These are phyloP conservation scores for Trachymyrmex septentrionalis DNA, from an alignment of 1,140 invertebrate species.

Conservation along the genomic window DNA sequence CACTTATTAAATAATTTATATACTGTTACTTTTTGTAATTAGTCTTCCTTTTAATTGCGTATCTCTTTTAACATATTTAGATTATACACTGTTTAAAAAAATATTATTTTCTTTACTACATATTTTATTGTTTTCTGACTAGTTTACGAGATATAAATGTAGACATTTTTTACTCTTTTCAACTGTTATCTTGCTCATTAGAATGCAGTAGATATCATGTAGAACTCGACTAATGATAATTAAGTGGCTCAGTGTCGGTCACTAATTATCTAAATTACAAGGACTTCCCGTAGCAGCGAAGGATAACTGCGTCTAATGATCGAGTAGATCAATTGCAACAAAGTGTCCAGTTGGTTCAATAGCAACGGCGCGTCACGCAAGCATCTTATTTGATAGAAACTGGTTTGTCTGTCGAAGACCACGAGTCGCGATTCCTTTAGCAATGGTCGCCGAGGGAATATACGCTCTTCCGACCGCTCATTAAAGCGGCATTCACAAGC, in stretches of 20 bases:
- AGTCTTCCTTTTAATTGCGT: not conserved
- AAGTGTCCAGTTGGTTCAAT: constrained; percentile 31
- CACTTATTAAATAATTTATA: not conserved
- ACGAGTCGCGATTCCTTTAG: constrained; percentile 38
- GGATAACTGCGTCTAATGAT: constrained; percentile 29
- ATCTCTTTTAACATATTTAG: not conserved
- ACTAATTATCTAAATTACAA: constrained; percentile 54
- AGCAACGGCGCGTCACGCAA: constrained; percentile 21
- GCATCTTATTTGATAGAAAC: constrained; percentile 34
- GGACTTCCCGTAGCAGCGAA: constrained; percentile 4
- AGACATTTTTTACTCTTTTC: not conserved
- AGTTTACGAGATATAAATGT: not conserved
- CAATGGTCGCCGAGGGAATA: not conserved
- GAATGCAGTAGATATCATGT: constrained; percentile 26
- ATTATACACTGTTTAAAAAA: not conserved
- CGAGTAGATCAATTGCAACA: constrained; percentile 37
- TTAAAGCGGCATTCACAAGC: constrained; percentile 77
- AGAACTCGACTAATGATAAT: not conserved
- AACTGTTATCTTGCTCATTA: not conserved
- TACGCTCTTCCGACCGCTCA: constrained; percentile 58
- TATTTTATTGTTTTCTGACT: not conserved
- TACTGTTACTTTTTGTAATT: no score
- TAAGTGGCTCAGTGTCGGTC: not conserved
- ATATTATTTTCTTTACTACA: not conserved
- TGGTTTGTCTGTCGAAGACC: constrained; percentile 3